These are phyloP conservation scores for Parnassius mnemosyne DNA, from an alignment of 2,888 invertebrate species.

Conservation along the genomic window DNA sequence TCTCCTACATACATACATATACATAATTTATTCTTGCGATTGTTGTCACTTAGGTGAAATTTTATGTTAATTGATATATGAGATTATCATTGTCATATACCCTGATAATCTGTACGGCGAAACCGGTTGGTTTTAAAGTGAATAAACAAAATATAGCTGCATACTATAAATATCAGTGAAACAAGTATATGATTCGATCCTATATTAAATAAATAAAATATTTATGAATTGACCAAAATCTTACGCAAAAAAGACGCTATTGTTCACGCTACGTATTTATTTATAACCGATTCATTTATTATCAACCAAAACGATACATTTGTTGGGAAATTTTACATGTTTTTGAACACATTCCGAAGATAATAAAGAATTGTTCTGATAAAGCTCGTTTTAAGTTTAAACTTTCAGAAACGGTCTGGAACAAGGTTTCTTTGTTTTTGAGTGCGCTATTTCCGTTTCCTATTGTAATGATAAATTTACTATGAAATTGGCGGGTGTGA, in stretches of 20 bases:
- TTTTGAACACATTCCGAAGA: conserved; percentile 23
- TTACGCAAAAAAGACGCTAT: neutral
- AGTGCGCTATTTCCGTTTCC: conserved; percentile 1
- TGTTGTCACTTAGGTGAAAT: too few species aligned
- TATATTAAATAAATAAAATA: too few species aligned
- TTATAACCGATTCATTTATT: conserved; percentile 10
- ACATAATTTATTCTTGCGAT: too few species aligned
- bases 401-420: neutral
- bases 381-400: conserved; percentile 10
- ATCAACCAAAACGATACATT: conserved; percentile 16
- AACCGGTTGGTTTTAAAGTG: too few species aligned
- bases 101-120: too few species aligned
- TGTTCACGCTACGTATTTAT: conserved; percentile 15
- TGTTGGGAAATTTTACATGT: conserved; percentile 26
- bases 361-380: conserved; percentile 14
- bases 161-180: too few species aligned
- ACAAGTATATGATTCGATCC: too few species aligned
- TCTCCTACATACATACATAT: too few species aligned
- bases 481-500: conserved; percentile 5
- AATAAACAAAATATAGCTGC: too few species aligned
- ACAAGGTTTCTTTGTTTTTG: neutral
- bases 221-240: too few species aligned
- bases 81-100: too few species aligned
- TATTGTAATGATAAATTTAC: conserved; percentile 5
- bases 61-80: too few species aligned